Evolutionary conservation across 1,140 invertebrate genomes (phyloP), one percentile per base, ranked within the genome.

Genomic region (Bombyx mandarina): DNA sequence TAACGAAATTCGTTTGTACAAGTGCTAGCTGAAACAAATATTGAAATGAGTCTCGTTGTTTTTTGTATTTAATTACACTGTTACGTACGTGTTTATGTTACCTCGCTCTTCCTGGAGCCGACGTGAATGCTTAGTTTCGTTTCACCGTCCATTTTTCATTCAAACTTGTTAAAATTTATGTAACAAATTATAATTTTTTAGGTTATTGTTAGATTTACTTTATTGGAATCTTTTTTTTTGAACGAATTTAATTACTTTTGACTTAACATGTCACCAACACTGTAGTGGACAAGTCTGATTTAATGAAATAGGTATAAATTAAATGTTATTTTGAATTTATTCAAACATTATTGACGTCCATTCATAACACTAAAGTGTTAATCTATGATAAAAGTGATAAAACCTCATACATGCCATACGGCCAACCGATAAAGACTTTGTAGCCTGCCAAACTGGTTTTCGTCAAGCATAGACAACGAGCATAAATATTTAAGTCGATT

Each of bases 61-160:
- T 35, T 35, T 8, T 51, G 42, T 3, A 9, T 35, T 22, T 51
- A 51, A 51, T 51, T 35, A 51, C 8, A 26, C 22, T 35, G 22
- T 51, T 42, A 22, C 8, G 3, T 50, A 50, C 4, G n/a, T 10
- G 8, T 26, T 6, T 53, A 68, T 62, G 61, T 35, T 59, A 88
- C 86, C 77, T 88, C 82, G 56, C 86, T 88, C 60, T 88, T 86
- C 56, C 84, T 77, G 6, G 86, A 88, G 55, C 86, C 86, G 22
- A 88, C 86, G 54, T 77, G 77, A 48, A 88, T 77, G 60, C 78
- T 63, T 57, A 67, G 72, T 60, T 75, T 82, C 49, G 61, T 65
- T 62, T 78, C 65, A 65, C 60, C 75, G 62, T 82, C 73, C 76
- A 82, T 82, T 65, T 53, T 63, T 62, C 62, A 65, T 63, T 52